phyloP scores from a whole-genome alignment of 2,888 invertebrate species.

The Latrodectus elegans region DNA sequence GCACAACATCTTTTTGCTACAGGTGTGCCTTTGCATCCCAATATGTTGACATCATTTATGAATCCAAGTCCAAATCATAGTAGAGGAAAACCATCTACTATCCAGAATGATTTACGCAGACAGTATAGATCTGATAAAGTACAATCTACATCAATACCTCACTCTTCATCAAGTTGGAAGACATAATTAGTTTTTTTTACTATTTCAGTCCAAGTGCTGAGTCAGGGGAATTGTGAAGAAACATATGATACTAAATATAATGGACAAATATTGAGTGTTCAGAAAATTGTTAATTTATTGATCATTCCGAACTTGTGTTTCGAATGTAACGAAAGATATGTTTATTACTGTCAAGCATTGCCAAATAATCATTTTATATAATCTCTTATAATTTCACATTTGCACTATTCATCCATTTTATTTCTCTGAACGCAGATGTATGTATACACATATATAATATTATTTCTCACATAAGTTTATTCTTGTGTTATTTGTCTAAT shows the following conservation, averaged over 20 bases:
- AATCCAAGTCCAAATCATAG: slow-evolving; percentile 73
- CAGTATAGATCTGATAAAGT: slow-evolving; percentile 98
- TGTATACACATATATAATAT: too few relatives aligned
- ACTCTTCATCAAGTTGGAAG: slow-evolving; percentile 70
- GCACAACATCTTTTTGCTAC: slow-evolving; percentile 79
- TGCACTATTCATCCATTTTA: too few relatives aligned
- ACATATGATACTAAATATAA: background rate
- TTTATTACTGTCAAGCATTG: background rate
- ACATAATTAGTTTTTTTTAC: slow-evolving; percentile 43
- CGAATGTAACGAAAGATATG: background rate
- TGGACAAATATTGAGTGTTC: background rate
- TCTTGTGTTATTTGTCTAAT: too few relatives aligned
- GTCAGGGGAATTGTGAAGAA: background rate
- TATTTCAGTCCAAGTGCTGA: background rate
- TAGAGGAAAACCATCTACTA: slow-evolving; percentile 72
- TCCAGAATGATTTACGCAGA: slow-evolving; percentile 81
- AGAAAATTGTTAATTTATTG: background rate
- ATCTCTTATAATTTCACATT: too few relatives aligned
- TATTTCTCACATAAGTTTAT: too few relatives aligned
- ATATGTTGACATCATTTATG: slow-evolving; percentile 84
- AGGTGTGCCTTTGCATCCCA: slow-evolving; percentile 85
- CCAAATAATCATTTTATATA: background rate
- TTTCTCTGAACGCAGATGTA: too few relatives aligned
- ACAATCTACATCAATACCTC: slow-evolving; percentile 77
- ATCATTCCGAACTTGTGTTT: background rate